Base-by-base conservation (phyloP, 2,113 vertebrate genomes). In the Pterocles orientalis region DNA sequence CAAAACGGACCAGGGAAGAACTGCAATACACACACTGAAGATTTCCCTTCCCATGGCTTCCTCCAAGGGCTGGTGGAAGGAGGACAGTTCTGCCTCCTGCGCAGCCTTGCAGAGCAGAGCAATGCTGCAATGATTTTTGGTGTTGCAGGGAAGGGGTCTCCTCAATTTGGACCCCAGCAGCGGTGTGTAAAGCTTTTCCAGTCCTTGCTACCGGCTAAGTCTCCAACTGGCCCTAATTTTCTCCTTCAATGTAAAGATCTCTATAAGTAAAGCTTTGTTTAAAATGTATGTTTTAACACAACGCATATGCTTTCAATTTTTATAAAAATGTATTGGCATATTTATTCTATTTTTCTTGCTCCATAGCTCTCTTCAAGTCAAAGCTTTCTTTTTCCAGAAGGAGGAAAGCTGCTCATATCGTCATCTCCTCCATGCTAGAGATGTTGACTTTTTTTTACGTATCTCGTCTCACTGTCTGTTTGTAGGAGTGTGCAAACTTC, bases 251-350 rank as follows among this genome's bases (percentile, higher is more conserved):
- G 10, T 86, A 94, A 95, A 92, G 9, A 80, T 87, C 34, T 21
- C 72, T 58, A 47, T 87, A 95, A 90, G 43, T 61, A 79, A 65
- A 58, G 5, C 86, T 96, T 88, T 91, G 26, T 80, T 96, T 81
- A 58, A 96, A 89, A 82, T 41, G 7, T 89, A 65, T 82, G 26
- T 82, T 91, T 81, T 96, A 95, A 83, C 41, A 50, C 57, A 82
- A 82, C 41, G 94, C 96, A 97, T 82, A 51, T 95, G 96, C 61
- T 97, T 97, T 94, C 82, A 92, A 96, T 96, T 96, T 94, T 96
- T 96, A 69, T 92, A 95, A 96, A 96, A 93, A 95, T 65, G 36
- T 82, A 91, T 90, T 96, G 93, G 94, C 96, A 51, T 92, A 88
- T 94, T 94, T 94, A 71, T 87, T 76, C 31, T 80, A 41, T 73